Evolutionary conservation across 1,140 invertebrate genomes (phyloP).

Genomic region (Odontomachus brunneus): DNA sequence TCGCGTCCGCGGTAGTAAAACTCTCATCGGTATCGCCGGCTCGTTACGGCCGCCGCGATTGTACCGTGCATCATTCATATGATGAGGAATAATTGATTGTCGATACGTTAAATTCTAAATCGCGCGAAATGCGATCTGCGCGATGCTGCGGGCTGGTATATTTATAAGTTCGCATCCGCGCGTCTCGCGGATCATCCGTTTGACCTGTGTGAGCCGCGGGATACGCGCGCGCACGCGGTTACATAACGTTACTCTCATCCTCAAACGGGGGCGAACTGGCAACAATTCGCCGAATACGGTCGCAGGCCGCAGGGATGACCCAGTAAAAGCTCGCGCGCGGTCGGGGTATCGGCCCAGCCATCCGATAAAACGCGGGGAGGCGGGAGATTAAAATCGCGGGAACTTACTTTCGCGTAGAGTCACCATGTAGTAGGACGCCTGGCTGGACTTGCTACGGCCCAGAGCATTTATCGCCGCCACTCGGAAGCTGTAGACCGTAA

Average conservation of each 20-base stretch:
- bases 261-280: background rate
- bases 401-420: conserved; percentile 90
- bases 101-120: too few species aligned
- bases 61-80: too few species aligned
- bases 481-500: conserved; percentile 92
- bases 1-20: too few species aligned
- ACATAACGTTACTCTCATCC: background rate
- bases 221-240: background rate
- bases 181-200: too few species aligned
- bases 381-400: conserved; percentile 37
- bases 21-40: too few species aligned
- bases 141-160: too few species aligned
- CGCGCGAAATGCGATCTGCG: too few species aligned
- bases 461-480: conserved; percentile 90
- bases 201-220: too few species aligned
- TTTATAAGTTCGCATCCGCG: too few species aligned
- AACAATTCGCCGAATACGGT: background rate
- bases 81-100: too few species aligned
- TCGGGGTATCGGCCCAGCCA: background rate
- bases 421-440: conserved; percentile 91
- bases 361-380: background rate
- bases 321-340: background rate
- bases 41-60: too few species aligned
- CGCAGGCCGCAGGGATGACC: background rate
- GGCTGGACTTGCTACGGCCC: conserved; percentile 89